Evolutionary conservation across 2,797 vertebrate genomes (phyloP), one percentile per base, ranked within the genome.

Genomic region (Aldrovandia affinis): DNA sequence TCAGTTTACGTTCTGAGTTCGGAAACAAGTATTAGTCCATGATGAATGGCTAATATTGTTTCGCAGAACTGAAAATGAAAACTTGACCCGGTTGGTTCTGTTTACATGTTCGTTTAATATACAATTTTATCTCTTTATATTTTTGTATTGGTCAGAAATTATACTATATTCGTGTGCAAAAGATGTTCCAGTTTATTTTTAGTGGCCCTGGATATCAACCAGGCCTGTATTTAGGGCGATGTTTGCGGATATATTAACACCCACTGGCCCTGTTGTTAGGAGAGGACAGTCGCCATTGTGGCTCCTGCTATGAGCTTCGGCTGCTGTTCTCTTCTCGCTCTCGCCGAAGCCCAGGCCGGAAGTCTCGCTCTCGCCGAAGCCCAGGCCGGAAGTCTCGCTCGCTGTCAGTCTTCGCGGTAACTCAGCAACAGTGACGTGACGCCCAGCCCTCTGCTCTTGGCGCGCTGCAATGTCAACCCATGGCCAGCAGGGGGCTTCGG

Each of bases 101-200:
- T 96, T 96, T 94, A 95, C 94, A 96, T 96, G 93, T 94, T 96
- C 94, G 94, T 92, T 96, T 96, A 95, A 96, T 96, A 89, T 93
- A 77, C 85, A 84, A 91, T 93, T 93, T 93, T 95, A 92, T 94
- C 94, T 93, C 90, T 94, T 88, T 95, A 91, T 92, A 92, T 87
- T 95, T n/a, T 91, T 92, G 93, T 94, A 90, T 92, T 96, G 88
- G 88, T 93, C 89, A 93, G 93, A 95, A 96, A 96, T 96, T 88
- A 94, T 95, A 93, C 90, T 93, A 95, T 95, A 95, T 94, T 95
- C 94, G 92, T 96, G 95, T 96, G 93, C 94, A 93, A 90, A 94
- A 96, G 92, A 95, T 94, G 94, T 96, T 96, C 96, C 94, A 95
- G 95, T 96, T 96, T 94, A 96, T 95, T 96, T 93, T 96, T 88